phyloP scores from a whole-genome alignment of 2,113 vertebrate genomes.

The Numida meleagris region DNA sequence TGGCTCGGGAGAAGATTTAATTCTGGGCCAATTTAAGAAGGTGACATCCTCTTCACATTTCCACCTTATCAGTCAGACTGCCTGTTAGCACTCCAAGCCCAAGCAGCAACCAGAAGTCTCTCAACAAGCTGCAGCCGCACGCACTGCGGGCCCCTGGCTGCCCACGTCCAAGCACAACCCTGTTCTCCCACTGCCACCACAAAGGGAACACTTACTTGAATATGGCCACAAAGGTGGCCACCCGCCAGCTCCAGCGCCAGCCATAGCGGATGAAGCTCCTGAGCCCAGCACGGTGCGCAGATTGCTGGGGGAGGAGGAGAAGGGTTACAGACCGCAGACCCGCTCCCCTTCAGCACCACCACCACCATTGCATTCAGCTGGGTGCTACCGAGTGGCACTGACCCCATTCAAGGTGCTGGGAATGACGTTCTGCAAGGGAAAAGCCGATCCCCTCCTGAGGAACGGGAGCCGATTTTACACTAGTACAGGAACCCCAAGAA shows the following conservation, averaged over 20 bases:
- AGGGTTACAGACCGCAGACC: background rate
- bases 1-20: background rate
- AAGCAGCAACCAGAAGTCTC: background rate
- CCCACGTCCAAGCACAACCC: accelerated
- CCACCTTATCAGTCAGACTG: background rate
- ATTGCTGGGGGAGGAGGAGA: slow-evolving; percentile 77
- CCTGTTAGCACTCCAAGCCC: background rate
- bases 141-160: background rate
- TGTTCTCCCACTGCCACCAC: background rate
- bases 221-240: slow-evolving; percentile 83
- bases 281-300: slow-evolving; percentile 86
- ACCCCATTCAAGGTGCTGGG: too few relatives aligned
- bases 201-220: slow-evolving; percentile 86
- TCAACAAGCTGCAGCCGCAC: background rate
- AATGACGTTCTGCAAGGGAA: accelerated
- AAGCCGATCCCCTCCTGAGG: accelerated
- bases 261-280: slow-evolving; percentile 92
- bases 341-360: background rate
- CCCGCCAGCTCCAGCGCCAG: slow-evolving; percentile 96
- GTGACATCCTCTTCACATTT: background rate
- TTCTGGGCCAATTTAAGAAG: background rate
- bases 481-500: background rate
- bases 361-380: accelerated
- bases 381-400: accelerated
- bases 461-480: background rate